Percentiles rank a stretch among this genome's conserved stretches.
Evolutionary conservation across 2,797 vertebrate species (phyloP).

Genomic region (Acanthurus lineatus): DNA sequence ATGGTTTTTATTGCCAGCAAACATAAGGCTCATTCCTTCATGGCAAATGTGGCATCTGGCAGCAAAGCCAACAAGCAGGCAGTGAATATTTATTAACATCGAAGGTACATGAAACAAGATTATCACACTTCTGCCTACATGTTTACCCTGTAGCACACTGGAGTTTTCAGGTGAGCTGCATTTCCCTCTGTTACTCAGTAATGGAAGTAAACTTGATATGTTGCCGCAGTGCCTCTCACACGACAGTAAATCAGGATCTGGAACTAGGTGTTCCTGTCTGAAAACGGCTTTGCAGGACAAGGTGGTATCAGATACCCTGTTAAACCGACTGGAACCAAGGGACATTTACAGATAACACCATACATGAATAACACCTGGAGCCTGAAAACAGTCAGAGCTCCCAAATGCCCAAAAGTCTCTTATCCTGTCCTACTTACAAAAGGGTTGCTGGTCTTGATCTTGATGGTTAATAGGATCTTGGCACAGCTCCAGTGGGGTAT

Average conservation of each 20-base stretch:
- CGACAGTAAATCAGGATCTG: constrained; percentile 12
- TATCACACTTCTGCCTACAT: constrained; percentile 44
- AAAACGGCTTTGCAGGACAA: constrained; percentile 10
- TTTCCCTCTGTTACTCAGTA: constrained; percentile 12
- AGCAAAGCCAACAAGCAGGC: constrained; percentile 27
- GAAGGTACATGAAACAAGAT: constrained; percentile 43
- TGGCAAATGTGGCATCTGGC: constrained; percentile 57
- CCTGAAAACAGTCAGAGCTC: constrained; percentile 15
- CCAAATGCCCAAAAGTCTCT: constrained; percentile 3
- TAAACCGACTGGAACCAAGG: constrained; percentile 43
- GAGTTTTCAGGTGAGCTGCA: constrained; percentile 36
- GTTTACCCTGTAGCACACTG: constrained; percentile 26
- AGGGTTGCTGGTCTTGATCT: not conserved
- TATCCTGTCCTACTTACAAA: not conserved
- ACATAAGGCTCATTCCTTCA: constrained; percentile 46
- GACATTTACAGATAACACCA: not conserved
- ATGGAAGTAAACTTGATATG: constrained; percentile 39
- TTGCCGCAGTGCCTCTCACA: constrained; percentile 10
- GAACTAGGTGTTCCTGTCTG: constrained; percentile 45
- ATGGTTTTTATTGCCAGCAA: constrained; percentile 46
- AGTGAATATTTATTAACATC: constrained; percentile 36
- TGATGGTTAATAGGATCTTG: not conserved
- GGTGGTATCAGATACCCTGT: constrained; percentile 44
- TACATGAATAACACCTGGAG: constrained; percentile 30
- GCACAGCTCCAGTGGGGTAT: not conserved